These are phyloP conservation scores for Ia io DNA, from an alignment of 2,113 vertebrate species.

Conservation along the genomic window DNA sequence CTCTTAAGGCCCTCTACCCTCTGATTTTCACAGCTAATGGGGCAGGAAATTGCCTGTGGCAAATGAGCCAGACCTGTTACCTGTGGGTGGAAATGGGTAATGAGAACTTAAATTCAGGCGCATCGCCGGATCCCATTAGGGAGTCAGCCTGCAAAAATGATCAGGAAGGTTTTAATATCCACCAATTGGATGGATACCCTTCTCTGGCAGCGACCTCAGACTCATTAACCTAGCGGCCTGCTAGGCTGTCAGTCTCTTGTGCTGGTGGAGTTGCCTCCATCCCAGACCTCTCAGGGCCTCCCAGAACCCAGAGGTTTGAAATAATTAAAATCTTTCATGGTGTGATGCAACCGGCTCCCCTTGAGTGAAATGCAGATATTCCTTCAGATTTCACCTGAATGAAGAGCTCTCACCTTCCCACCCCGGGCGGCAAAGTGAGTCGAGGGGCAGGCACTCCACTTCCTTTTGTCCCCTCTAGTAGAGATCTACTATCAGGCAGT, in stretches of 20 bases:
- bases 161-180: conserved; percentile 60
- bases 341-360: background rate
- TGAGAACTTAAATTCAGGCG: conserved; percentile 29
- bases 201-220: conserved; percentile 43
- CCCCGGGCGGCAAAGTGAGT: background rate
- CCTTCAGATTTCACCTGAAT: background rate
- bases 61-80: conserved; percentile 20
- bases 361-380: background rate
- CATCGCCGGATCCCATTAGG: background rate
- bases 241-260: background rate
- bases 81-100: conserved; percentile 34
- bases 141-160: conserved; percentile 49
- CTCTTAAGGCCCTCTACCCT: fast-evolving
- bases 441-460: background rate
- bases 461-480: background rate
- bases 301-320: conserved; percentile 34
- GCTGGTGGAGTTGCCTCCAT: background rate
- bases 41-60: conserved; percentile 31
- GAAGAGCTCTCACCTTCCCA: background rate
- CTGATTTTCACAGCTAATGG: background rate
- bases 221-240: conserved; percentile 36
- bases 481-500: background rate
- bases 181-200: conserved; percentile 8
- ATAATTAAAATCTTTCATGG: background rate
- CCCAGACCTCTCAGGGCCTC: background rate